phyloP scores from a whole-genome alignment of 1,140 invertebrate genomes.

The Papilio glaucus region DNA sequence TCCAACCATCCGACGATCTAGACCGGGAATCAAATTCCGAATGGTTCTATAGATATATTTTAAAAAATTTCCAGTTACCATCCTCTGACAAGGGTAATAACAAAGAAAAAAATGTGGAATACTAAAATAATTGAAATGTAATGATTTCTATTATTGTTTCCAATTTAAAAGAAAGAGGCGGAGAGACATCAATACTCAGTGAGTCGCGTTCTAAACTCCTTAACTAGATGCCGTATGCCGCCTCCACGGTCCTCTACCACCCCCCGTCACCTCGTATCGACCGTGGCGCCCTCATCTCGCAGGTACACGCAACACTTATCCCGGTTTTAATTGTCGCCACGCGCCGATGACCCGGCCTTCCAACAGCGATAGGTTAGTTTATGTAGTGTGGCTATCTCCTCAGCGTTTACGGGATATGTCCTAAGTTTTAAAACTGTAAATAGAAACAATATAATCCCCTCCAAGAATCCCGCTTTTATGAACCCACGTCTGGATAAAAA shows the following conservation, averaged over 20 bases:
- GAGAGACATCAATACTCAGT: constrained; percentile 68
- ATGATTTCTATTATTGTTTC: constrained; percentile 41
- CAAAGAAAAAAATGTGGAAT: too few species aligned
- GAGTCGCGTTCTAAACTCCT: constrained; percentile 75
- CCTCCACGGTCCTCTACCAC: constrained; percentile 43
- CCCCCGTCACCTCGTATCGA: constrained; percentile 65
- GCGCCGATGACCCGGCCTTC: constrained; percentile 67
- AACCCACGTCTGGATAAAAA: too few species aligned
- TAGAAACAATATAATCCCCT: background rate
- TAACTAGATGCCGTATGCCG: constrained; percentile 60
- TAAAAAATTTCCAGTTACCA: too few species aligned
- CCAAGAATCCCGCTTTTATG: background rate
- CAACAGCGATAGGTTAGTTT: constrained; percentile 46
- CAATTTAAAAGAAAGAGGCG: constrained; percentile 54
- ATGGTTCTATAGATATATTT: too few species aligned
- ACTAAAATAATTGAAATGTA: constrained; percentile 4
- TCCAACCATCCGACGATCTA: too few species aligned
- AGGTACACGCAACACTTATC: constrained; percentile 81
- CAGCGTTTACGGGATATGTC: constrained; percentile 16
- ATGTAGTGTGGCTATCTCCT: constrained; percentile 43
- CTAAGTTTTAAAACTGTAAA: background rate
- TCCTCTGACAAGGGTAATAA: too few species aligned
- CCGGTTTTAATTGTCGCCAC: constrained; percentile 81
- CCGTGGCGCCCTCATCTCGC: constrained; percentile 77
- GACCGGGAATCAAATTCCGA: too few species aligned